Percentiles rank a stretch among this genome's conserved stretches.
These are phyloP conservation scores for Columbina picui DNA, from an alignment of 2,113 vertebrate genomes.

Conservation along the genomic window DNA sequence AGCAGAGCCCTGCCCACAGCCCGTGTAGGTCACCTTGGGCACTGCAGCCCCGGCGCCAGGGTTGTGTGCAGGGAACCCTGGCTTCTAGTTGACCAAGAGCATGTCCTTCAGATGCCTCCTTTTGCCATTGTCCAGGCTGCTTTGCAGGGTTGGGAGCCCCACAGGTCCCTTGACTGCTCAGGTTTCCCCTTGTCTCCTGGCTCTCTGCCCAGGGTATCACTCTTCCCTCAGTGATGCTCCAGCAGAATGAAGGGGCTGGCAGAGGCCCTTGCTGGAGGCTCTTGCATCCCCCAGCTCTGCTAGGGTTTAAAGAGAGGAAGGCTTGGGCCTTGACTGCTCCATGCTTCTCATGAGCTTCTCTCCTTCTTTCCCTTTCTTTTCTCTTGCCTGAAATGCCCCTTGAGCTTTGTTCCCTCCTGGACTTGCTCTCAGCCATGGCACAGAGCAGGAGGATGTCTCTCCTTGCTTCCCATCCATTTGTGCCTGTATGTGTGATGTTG, in stretches of 20 bases:
- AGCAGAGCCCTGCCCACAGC: neutral
- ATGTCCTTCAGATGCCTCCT: neutral
- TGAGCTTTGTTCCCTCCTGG: neutral
- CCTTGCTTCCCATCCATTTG: neutral
- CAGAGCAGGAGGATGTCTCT: neutral
- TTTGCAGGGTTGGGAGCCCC: neutral
- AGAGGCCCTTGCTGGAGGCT: neutral
- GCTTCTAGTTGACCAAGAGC: neutral
- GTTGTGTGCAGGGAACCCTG: neutral
- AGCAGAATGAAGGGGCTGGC: neutral
- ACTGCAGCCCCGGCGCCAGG: neutral
- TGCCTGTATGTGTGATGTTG: neutral
- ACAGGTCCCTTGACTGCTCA: neutral
- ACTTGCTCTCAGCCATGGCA: neutral
- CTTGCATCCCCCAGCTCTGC: neutral
- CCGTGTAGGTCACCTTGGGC: conserved; percentile 13
- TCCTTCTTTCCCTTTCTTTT: neutral
- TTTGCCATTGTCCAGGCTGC: neutral
- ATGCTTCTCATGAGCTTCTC: neutral
- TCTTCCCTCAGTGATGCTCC: neutral
- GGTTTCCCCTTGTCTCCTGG: neutral
- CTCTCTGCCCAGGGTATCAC: neutral
- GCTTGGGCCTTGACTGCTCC: rapidly evolving
- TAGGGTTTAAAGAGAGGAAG: neutral
- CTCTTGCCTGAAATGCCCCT: neutral